A percentile compares a stretch with the other conserved stretches of the same genome.
Conservation (phyloP, 2,797 vertebrate species). For the Pseudochirops corinnae region DNA sequence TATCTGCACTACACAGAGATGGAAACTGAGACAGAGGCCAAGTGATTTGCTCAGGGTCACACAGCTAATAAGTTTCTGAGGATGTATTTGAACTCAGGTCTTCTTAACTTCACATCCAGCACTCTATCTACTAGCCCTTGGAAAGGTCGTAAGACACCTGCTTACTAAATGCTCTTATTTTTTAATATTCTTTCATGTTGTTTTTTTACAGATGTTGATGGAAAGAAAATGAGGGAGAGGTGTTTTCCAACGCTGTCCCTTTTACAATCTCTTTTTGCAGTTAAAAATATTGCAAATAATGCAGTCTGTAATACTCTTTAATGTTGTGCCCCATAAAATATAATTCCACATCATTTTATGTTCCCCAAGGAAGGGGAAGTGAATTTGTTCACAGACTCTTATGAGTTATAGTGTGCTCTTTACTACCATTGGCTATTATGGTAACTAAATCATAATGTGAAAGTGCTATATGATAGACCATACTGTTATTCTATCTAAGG, state of each 20-base stretch:
- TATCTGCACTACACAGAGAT: background rate
- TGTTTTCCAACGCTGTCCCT: background rate
- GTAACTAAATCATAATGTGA: constrained; percentile 18
- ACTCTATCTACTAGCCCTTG: background rate
- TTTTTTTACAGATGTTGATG: background rate
- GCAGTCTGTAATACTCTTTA: constrained; percentile 39
- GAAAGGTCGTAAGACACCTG: background rate
- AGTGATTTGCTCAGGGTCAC: background rate
- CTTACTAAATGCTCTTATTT: background rate
- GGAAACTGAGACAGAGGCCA: background rate
- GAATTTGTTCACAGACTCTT: constrained; percentile 42
- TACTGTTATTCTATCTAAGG: constrained; percentile 9
- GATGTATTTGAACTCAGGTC: background rate
- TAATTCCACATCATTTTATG: constrained; percentile 30
- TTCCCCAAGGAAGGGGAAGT: background rate
- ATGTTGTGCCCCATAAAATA: constrained; percentile 5
- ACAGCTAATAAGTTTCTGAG: background rate
- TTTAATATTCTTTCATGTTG: background rate
- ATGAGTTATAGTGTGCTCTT: constrained; percentile 2
- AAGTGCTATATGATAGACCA: background rate
- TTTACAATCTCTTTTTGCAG: constrained; percentile 44
- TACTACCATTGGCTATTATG: background rate
- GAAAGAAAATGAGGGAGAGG: background rate
- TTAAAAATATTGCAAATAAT: background rate
- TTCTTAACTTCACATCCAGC: background rate